Evolutionary conservation across 2,113 vertebrate species (phyloP).

Genomic region (Onychostruthus taczanowskii): DNA sequence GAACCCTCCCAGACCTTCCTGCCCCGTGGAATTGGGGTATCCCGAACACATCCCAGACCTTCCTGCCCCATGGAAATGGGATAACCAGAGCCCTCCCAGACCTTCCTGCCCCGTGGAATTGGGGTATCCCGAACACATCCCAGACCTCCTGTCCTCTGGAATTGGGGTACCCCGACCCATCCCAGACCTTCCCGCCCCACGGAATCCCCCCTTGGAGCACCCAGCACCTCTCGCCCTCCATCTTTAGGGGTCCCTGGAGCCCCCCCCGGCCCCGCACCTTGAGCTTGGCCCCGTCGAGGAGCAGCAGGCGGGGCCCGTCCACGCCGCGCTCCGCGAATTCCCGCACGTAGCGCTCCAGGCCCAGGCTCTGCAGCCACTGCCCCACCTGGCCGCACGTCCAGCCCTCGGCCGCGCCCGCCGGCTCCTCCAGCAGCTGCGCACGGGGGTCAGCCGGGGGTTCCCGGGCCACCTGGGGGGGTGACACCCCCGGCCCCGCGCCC

Average conservation of each 20-base stretch:
- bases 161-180: too few species aligned
- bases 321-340: conserved; percentile 77
- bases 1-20: too few species aligned
- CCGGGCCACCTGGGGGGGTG: too few species aligned
- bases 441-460: neutral
- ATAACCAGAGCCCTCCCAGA: too few species aligned
- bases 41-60: too few species aligned
- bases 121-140: too few species aligned
- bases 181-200: too few species aligned
- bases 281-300: conserved; percentile 82
- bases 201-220: neutral
- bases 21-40: too few species aligned
- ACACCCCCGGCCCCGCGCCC: neutral
- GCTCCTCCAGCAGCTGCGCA: conserved; percentile 80
- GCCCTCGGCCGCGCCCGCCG: conserved; percentile 65
- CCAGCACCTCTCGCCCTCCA: neutral
- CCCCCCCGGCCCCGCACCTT: conserved; percentile 74
- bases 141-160: too few species aligned
- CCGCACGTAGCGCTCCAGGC: conserved; percentile 82
- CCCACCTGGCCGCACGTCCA: conserved; percentile 89
- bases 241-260: neutral
- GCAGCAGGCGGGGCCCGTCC: conserved; percentile 81
- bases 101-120: too few species aligned
- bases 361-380: conserved; percentile 84
- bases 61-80: too few species aligned